Base-by-base conservation (phyloP, 1,140 invertebrate genomes). In the Zophobas morio region DNA sequence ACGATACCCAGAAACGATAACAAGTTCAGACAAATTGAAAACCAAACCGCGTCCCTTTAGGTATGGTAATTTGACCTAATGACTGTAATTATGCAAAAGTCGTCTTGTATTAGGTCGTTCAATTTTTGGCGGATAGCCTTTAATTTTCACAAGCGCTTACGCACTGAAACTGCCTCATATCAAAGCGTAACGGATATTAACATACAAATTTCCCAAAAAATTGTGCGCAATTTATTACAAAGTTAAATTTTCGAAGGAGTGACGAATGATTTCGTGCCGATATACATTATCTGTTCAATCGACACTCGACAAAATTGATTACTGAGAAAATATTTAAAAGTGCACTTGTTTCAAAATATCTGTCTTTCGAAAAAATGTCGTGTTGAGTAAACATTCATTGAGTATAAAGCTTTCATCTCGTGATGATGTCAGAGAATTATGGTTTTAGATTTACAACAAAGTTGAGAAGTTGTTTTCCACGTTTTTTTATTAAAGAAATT, bases 11-110 rank as follows among this genome's bases (percentile, higher is more conserved):
- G 6, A 46, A 46, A 8, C 42, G 3, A 51, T 51, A 51, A 51
- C 2, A 51, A 51, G 20, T n/a, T 51, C 3, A 56, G 34, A 60
- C 63, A 70, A 70, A 70, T 70, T 70, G 63, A 70, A 70, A 70
- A 70, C n/a, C 42, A 70, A 36, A 39, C 36, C 63, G 63, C 63
- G 32, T 32, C 4, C 20, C 20, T 39, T 4, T 39, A 5, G 36
- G 4, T 37, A 5, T 6, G 36, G 36, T 70, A 70, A 70, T 70
- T 70, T 46, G n/a, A 42, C 34, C 42, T 70, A 70, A 70, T 70
- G 42, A 70, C 63, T 70, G 33, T 70, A 70, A 70, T 70, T 70
- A 70, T 70, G 63, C 63, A 70, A 39, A 60, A 70, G 32, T 40
- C 63, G n/a, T 46, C 20, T 51, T 46, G 40, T 37, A 70, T 70